Conservation (phyloP, 2,888 invertebrate genomes). For the Drosophila villosipedis region DNA sequence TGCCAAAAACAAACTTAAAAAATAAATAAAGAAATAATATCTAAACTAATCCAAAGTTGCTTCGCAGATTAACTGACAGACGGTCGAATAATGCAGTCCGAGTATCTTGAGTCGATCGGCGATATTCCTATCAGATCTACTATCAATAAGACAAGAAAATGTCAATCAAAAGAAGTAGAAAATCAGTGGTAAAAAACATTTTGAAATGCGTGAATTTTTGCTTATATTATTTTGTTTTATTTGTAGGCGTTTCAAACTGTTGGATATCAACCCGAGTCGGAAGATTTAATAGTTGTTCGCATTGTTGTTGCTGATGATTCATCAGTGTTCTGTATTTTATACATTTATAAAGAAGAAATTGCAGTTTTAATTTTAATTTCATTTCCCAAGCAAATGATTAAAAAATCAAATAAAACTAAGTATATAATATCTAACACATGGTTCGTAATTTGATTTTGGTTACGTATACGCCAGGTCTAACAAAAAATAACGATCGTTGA, state of each 20-base stretch:
- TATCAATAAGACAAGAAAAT: background rate
- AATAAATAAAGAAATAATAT: background rate
- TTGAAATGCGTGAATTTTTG: background rate
- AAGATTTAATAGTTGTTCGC: background rate
- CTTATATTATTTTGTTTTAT: background rate
- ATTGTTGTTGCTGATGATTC: background rate
- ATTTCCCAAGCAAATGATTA: background rate
- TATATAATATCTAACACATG: background rate
- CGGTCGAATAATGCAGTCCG: background rate
- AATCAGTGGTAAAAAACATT: background rate
- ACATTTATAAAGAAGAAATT: background rate
- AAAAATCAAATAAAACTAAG: background rate
- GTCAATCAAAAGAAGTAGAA: background rate
- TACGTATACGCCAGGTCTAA: conserved; percentile 23
- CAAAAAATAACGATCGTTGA: conserved; percentile 1
- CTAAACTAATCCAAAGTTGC: background rate
- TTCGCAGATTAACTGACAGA: background rate
- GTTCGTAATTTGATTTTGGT: background rate
- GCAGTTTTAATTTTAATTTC: background rate
- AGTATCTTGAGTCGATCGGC: background rate
- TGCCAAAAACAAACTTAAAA: background rate
- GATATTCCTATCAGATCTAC: background rate
- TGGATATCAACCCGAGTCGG: too few species aligned
- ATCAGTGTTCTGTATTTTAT: background rate
- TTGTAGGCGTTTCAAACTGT: background rate